A percentile compares a stretch with the other conserved stretches of the same genome.
phyloP scores from a whole-genome alignment of 2,797 vertebrate species.

The Clangula hyemalis region DNA sequence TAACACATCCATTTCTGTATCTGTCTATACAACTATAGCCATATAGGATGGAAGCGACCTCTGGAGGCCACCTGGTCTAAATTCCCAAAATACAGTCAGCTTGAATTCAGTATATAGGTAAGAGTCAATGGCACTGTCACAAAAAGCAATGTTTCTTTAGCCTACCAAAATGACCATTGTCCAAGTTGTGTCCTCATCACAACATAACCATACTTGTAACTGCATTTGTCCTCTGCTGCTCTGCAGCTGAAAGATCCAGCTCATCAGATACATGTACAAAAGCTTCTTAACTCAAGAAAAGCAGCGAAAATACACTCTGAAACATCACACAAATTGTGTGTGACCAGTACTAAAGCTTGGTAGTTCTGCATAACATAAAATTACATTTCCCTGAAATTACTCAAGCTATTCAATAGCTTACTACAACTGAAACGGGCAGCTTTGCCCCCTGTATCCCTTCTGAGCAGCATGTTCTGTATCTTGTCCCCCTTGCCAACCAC shows the following conservation, averaged over 20 bases:
- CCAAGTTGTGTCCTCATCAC: neutral
- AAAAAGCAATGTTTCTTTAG: neutral
- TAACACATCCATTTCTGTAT: neutral
- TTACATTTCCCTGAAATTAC: neutral
- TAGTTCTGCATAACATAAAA: neutral
- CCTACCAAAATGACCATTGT: neutral
- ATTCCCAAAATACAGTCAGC: neutral
- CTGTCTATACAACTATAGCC: neutral
- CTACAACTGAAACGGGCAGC: neutral
- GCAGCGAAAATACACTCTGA: neutral
- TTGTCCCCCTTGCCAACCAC: neutral
- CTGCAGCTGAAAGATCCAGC: neutral
- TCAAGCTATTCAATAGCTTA: neutral
- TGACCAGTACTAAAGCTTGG: neutral
- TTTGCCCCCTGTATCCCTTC: neutral
- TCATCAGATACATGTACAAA: neutral
- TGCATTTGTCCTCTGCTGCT: neutral
- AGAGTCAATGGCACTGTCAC: neutral
- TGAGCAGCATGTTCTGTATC: neutral
- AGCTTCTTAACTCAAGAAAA: neutral
- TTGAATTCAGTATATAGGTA: neutral
- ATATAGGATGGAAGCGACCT: neutral
- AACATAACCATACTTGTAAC: neutral
- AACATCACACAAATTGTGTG: neutral
- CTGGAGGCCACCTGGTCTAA: neutral